Conservation (phyloP, 2,113 vertebrate species). For the Sebastes schlegelii region DNA sequence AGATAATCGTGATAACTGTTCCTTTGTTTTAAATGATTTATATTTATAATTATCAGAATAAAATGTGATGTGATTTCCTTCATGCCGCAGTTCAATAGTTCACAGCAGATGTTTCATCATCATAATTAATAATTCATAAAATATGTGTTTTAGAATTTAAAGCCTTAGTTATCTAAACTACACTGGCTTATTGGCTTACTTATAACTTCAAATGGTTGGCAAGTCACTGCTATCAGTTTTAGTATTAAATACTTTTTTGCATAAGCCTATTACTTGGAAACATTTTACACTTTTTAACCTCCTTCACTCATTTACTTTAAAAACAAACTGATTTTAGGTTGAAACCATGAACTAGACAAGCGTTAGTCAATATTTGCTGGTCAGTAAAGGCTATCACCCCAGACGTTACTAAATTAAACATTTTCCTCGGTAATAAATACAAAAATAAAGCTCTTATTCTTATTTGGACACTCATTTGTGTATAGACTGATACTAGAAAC, state of each 20-base stretch:
- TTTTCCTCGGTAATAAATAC: background rate
- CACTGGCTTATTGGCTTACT: slow-evolving; percentile 28
- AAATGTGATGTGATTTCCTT: background rate
- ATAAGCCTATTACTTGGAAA: slow-evolving; percentile 23
- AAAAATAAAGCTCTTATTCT: background rate
- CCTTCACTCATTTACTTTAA: background rate
- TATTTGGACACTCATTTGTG: background rate
- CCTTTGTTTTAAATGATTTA: background rate
- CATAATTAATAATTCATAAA: slow-evolving; percentile 35
- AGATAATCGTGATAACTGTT: background rate
- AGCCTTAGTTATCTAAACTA: slow-evolving; percentile 19
- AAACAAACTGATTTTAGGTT: background rate
- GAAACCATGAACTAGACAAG: background rate
- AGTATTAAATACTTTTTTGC: slow-evolving; percentile 1
- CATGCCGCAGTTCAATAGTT: slow-evolving; percentile 18
- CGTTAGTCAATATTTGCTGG: background rate
- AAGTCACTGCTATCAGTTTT: slow-evolving; percentile 26
- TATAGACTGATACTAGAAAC: too few relatives aligned
- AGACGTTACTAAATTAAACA: background rate
- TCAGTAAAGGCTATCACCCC: background rate
- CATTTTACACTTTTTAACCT: background rate
- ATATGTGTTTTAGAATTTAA: slow-evolving; percentile 18
- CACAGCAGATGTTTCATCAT: slow-evolving; percentile 28
- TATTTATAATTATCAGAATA: background rate
- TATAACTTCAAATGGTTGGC: slow-evolving; percentile 16